phyloP scores from a whole-genome alignment of 2,888 invertebrate species.

The Metacarcinus magister region DNA sequence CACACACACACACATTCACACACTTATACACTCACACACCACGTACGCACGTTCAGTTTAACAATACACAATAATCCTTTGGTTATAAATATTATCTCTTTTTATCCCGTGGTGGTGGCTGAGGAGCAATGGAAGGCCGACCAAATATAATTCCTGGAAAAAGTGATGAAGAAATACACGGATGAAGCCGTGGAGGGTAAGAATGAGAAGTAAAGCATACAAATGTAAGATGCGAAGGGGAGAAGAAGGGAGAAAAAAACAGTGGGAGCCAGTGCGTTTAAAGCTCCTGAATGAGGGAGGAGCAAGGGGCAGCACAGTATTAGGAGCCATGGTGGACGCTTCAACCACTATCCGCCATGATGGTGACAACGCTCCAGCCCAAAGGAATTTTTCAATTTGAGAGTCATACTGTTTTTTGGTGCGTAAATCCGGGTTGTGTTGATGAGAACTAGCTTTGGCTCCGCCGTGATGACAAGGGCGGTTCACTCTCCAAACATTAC shows the following conservation, averaged over 20 bases:
- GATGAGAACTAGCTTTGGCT: slow-evolving; percentile 41
- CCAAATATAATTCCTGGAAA: neutral
- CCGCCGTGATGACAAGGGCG: slow-evolving; percentile 43
- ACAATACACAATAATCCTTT: neutral
- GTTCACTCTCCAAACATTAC: slow-evolving; percentile 31
- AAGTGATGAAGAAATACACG: neutral
- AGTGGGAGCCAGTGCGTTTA: neutral
- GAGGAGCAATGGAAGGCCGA: neutral
- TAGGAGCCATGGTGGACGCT: neutral
- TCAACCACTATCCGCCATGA: slow-evolving; percentile 4
- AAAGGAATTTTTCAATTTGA: slow-evolving; percentile 40
- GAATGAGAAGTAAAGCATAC: neutral
- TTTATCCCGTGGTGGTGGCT: neutral
- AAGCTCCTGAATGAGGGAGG: neutral
- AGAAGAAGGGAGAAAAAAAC: neutral
- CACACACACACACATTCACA: no score
- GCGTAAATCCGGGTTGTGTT: slow-evolving; percentile 48
- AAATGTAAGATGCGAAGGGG: neutral
- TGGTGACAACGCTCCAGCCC: slow-evolving; percentile 41
- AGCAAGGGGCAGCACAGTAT: neutral
- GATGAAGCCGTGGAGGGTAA: neutral
- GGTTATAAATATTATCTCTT: neutral
- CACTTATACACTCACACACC: neutral
- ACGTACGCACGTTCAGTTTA: neutral
- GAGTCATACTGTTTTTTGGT: slow-evolving; percentile 31